These are phyloP conservation scores for Tiphia femorata DNA, from an alignment of 2,888 invertebrate genomes.

Conservation along the genomic window DNA sequence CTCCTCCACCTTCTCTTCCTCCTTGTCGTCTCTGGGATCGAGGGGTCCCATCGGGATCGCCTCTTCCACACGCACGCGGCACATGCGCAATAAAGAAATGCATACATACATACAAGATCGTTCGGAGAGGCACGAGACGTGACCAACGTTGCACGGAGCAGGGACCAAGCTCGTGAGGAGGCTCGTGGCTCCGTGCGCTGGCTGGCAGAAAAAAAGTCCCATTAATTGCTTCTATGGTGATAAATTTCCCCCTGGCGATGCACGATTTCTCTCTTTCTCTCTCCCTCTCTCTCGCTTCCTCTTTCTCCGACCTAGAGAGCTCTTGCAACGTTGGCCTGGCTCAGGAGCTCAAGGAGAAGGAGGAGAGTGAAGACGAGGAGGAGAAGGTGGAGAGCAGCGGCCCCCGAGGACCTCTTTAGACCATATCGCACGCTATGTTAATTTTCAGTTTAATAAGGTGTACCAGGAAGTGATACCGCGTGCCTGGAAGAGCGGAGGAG, in stretches of 20 bases:
- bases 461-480: slow-evolving; percentile 58
- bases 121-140: slow-evolving; percentile 44
- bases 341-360: too few species aligned
- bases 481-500: background rate
- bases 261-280: slow-evolving; percentile 50
- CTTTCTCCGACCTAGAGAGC: too few species aligned
- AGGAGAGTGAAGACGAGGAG: too few species aligned
- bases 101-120: slow-evolving; percentile 16
- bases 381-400: slow-evolving; percentile 2
- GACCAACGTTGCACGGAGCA: slow-evolving; percentile 54
- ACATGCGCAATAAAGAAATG: too few species aligned
- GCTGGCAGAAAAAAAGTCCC: slow-evolving; percentile 56
- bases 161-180: slow-evolving; percentile 57
- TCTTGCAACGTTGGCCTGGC: too few species aligned
- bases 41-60: too few species aligned
- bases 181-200: slow-evolving; percentile 39
- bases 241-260: slow-evolving; percentile 66
- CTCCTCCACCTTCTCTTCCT: too few species aligned
- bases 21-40: too few species aligned
- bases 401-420: slow-evolving; percentile 26
- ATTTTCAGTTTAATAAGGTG: slow-evolving; percentile 65
- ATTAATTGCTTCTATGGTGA: slow-evolving; percentile 67
- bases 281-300: slow-evolving; percentile 1
- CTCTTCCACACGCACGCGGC: too few species aligned
- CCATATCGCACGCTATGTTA: slow-evolving; percentile 61